Base-by-base conservation (phyloP, 2,113 vertebrate species). In the Haliaeetus leucogaster region DNA sequence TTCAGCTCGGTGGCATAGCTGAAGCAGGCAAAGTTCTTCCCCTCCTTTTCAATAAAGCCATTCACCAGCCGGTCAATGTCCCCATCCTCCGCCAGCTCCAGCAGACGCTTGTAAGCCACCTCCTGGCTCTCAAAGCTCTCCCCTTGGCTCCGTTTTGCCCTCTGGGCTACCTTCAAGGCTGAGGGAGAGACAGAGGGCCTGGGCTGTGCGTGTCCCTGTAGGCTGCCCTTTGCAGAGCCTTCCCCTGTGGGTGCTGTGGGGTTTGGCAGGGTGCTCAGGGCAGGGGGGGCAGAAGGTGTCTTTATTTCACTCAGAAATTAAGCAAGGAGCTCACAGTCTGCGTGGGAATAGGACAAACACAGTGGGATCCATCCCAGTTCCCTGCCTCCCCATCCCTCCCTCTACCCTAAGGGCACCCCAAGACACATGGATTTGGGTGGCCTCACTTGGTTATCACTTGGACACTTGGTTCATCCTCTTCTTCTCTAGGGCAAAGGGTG, bases 11-110 rank as follows among this genome's bases (percentile, higher is more conserved):
- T 82, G 90, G 95, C 48, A 0, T 97, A 98, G 15, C n/a, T 91
- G 30, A 98, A 98, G 65, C 83, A 82, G 30, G 97, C 93, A 2
- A 98, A 98, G 50, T 97, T 97, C 84, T 97, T 97, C 77, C 93
- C 94, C 73, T 98, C 97, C 53, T 93, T 97, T 59, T 93, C 90
- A 1, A 94, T 7, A 56, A 98, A 98, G 0, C 83, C 47, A 2
- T 84, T 26, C 5, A 97, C 38, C 62, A 98, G 89, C 38, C 36
- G 30, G 3, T 88, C 55, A 0, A 98, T 36, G 65, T 98, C 6
- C 7, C 94, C 93, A 0, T 91, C 36, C 5, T 95, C 71, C 0
- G 94, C 34, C 86, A 98, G 86, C 86, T 98, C 97, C 95, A 93
- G 62, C 76, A 98, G 94, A 25, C 56, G 86, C 27, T 55, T 95